Evolutionary conservation across 2,797 vertebrate genomes (phyloP), one percentile per base, ranked within the genome.

Genomic region (Morelia viridis): DNA sequence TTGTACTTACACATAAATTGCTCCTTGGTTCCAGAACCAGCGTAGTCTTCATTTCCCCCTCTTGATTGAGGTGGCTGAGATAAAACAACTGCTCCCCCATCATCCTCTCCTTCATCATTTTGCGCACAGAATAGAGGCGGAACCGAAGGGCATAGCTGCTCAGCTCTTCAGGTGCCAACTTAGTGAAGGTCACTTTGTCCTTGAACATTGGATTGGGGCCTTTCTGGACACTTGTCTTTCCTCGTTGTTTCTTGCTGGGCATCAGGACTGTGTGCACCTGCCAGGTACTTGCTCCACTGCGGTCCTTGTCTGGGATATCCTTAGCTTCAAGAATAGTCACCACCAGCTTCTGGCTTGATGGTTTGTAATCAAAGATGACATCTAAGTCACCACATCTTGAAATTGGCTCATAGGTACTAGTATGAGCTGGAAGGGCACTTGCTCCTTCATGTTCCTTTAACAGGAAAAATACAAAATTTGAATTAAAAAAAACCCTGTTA

Each of bases 31-130:
- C 98, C 96, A 99, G 96, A 13, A 99, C 96, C 95, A 99, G 95
- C 0, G 98, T 98, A 41, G 97, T 97, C 96, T 98, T 98, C 83
- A 95, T 96, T 15, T 97, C 97, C 26, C 93, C 97, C 2, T 98
- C 97, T 4, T 96, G 96, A 93, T 94, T 95, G 68, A 99, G 94
- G 60, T 96, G 97, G 6, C 96, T 97, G 56, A 99, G 96, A 86
- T 97, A 94, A 96, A 99, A 98, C 7, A 99, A 35, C 71, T 98
- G 98, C 97, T 99, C 99, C 0, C 98, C 99, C 99, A 99, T 99
- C 99, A 99, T 99, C 91, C 96, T 98, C 97, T 98, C 98, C 0
- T 98, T 97, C 92, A 97, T 97, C 97, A 99, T 97, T 96, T 98
- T 98, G 19, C 98, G 96, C 90, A 99, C 97, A 0, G 99, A 98